Percentiles rank a stretch among this genome's conserved stretches.
These are phyloP conservation scores for Drosophila testacea DNA, from an alignment of 2,888 invertebrate genomes.

Conservation along the genomic window DNA sequence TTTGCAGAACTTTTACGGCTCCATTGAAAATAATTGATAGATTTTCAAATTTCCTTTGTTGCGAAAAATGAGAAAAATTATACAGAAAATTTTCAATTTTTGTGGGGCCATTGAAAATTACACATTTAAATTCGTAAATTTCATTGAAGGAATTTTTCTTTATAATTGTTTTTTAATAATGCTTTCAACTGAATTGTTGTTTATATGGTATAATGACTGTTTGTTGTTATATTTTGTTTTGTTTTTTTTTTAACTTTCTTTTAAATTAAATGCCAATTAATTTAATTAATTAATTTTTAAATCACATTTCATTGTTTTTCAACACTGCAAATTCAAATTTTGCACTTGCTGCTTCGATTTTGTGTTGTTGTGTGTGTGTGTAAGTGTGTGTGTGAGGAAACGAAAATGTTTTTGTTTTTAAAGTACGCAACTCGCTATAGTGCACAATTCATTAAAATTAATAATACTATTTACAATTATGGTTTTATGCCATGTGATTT, in stretches of 20 bases:
- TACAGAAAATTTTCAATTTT: conserved; percentile 18
- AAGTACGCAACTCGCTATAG: conserved; percentile 62
- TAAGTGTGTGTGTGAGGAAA: conserved; percentile 68
- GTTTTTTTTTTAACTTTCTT: conserved; percentile 40
- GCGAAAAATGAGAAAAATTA: conserved; percentile 28
- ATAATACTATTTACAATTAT: conserved; percentile 83
- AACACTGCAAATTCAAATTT: conserved; percentile 71
- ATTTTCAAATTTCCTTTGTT: background rate
- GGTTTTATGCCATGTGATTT: conserved; percentile 63
- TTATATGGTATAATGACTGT: conserved; percentile 76
- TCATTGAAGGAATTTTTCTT: conserved; percentile 76
- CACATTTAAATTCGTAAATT: conserved; percentile 78
- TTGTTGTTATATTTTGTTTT: conserved; percentile 63
- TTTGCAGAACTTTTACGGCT: conserved; percentile 34
- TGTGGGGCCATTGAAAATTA: conserved; percentile 54
- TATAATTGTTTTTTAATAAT: conserved; percentile 28
- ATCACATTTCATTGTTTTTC: conserved; percentile 84
- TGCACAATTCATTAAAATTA: conserved; percentile 76
- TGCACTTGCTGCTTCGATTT: conserved; percentile 62
- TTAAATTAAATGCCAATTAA: conserved; percentile 81
- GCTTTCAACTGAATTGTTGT: conserved; percentile 66
- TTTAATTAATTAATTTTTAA: conserved; percentile 83
- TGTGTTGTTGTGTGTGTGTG: conserved; percentile 54
- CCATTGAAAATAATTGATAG: conserved; percentile 25
- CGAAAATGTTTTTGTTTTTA: conserved; percentile 56